These are phyloP conservation scores for Branchellion lobata DNA, from an alignment of 2,888 invertebrate species.

Conservation along the genomic window DNA sequence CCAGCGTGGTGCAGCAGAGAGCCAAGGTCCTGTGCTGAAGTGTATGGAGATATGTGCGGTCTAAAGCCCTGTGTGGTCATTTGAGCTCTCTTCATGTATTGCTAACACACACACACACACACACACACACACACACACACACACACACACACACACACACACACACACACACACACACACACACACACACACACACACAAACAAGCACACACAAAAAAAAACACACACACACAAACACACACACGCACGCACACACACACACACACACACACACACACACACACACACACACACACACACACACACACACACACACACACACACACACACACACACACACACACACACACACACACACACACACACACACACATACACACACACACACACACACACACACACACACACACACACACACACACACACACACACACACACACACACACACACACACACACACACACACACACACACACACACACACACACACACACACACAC, in stretches of 20 bases:
- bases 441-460: not conserved
- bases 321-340: not conserved
- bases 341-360: constrained; percentile 53
- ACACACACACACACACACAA: constrained; percentile 56
- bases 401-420: not conserved
- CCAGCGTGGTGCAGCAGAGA: constrained; percentile 80
- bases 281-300: not conserved
- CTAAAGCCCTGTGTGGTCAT: constrained; percentile 2
- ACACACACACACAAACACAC: not conserved
- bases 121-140: not conserved
- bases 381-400: constrained; percentile 53
- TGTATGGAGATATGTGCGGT: constrained; percentile 84
- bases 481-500: constrained; percentile 46
- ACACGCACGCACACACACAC: constrained; percentile 50
- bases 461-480: constrained; percentile 50
- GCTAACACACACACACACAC: not conserved
- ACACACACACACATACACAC: not conserved
- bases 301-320: constrained; percentile 53
- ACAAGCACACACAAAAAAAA: too few relatives aligned
- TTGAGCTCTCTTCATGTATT: not conserved
- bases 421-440: constrained; percentile 53
- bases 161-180: not conserved
- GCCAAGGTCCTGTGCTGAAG: constrained; percentile 81
- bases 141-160: constrained; percentile 52
- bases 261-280: constrained; percentile 46